Percentiles rank a stretch among this genome's conserved stretches.
These are phyloP conservation scores for Takifugu ocellatus DNA, from an alignment of 2,797 vertebrate species.

Conservation along the genomic window DNA sequence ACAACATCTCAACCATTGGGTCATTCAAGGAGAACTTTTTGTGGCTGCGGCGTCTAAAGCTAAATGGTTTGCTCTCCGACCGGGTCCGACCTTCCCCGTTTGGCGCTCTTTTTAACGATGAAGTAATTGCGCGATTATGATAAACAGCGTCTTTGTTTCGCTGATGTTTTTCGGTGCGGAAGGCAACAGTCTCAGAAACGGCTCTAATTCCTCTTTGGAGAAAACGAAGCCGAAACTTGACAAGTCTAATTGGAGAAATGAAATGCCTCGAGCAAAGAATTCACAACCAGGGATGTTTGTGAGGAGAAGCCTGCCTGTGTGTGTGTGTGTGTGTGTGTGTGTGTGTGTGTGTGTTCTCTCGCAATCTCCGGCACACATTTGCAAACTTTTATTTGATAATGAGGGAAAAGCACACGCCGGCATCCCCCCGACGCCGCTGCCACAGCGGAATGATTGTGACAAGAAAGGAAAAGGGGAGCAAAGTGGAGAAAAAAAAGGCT, in stretches of 20 bases:
- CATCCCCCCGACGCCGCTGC: conserved; percentile 67
- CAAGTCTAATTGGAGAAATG: conserved; percentile 52
- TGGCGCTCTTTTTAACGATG: too few relatives aligned
- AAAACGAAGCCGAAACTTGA: conserved; percentile 72
- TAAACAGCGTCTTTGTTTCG: conserved; percentile 22
- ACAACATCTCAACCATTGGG: too few relatives aligned
- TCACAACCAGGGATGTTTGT: conserved; percentile 45
- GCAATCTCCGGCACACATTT: conserved; percentile 18
- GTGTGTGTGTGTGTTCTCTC: conserved; percentile 20
- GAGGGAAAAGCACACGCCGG: conserved; percentile 64
- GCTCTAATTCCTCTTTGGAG: conserved; percentile 56
- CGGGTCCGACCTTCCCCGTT: too few relatives aligned
- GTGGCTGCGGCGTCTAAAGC: too few relatives aligned
- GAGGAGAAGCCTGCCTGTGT: conserved; percentile 17
- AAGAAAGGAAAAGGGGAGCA: conserved; percentile 33
- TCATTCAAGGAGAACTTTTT: too few relatives aligned
- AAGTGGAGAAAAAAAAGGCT: conserved; percentile 27
- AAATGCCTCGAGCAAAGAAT: conserved; percentile 47
- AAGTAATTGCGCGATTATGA: neutral
- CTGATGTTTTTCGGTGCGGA: conserved; percentile 13
- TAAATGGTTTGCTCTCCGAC: too few relatives aligned
- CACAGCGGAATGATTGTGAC: conserved; percentile 50
- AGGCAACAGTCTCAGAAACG: conserved; percentile 31
- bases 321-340: conserved; percentile 8
- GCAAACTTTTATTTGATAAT: conserved; percentile 62